Base-by-base conservation (phyloP, 2,797 vertebrate genomes). In the Hydrophis major region DNA sequence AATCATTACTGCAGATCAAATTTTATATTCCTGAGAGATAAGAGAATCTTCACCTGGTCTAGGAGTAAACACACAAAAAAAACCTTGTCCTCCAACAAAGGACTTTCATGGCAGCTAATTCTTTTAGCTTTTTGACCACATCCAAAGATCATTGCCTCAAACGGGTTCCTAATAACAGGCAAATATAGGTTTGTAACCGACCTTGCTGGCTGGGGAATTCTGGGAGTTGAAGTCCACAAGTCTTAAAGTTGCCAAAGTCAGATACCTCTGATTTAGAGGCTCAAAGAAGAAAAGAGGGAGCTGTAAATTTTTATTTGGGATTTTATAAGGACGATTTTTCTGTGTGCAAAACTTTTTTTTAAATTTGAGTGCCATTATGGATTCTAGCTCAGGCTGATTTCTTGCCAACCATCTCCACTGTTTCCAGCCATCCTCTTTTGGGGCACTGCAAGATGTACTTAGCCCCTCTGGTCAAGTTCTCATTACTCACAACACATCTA, bases 41-140 rank as follows among this genome's bases (percentile, higher is more conserved):
- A 97, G 94, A 97, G 96, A 97, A 97, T 96, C 95, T 96, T 97
- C 97, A 95, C 95, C 96, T 95, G 95, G 96, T 92, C 96, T 97
- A 96, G 96, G 97, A 96, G 96, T 97, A 96, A 97, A 97, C 95
- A 95, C 92, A 95, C 95, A 96, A 8, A 95, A 89, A 96, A 97
- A 96, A 96, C 96, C 2, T 74, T 94, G 96, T 94, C 95, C 94
- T 95, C 96, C 96, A 94, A 97, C 94, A 92, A 96, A 96, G 97
- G 97, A 95, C 96, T 97, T 97, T 97, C 95, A 97, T 96, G 98
- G 97, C 97, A 98, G 97, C 97, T 98, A 98, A 98, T 97, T 97
- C 97, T 95, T 50, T 50, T 7, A 50, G 97, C 96, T 98, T 91
- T 97, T 97, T 97, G 97, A 97, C 97, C 98, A 98, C 98, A 97